These are phyloP conservation scores for Pimpla rufipes DNA, from an alignment of 2,888 invertebrate species.

Conservation along the genomic window DNA sequence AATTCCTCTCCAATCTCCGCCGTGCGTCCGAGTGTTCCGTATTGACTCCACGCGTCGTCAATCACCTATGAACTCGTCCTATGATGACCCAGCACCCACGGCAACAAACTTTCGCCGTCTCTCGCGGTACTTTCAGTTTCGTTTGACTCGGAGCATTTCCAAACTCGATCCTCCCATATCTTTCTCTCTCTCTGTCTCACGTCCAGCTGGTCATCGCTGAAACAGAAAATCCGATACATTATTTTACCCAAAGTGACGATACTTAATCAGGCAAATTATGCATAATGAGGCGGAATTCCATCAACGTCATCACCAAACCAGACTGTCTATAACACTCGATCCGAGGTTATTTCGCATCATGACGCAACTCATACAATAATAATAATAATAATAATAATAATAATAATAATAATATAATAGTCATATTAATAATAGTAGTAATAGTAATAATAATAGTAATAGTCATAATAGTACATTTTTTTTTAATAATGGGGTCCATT, in stretches of 20 bases:
- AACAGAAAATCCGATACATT: not conserved
- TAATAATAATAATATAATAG: too few relatives aligned
- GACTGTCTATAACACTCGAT: conserved; percentile 12
- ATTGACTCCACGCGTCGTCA: conserved; percentile 3
- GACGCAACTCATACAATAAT: conserved; percentile 62
- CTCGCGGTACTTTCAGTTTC: conserved; percentile 59
- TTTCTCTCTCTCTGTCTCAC: not conserved
- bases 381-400: too few relatives aligned
- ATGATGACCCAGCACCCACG: conserved; percentile 38
- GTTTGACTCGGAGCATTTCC: conserved; percentile 25
- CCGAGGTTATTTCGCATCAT: conserved; percentile 53
- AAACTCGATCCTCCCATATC: conserved; percentile 1
- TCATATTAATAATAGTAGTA: too few relatives aligned
- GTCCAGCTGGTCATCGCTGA: not conserved
- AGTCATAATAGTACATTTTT: too few relatives aligned
- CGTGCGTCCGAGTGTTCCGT: not conserved
- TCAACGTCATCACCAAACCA: not conserved
- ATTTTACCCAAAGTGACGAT: not conserved
- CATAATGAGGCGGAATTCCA: not conserved
- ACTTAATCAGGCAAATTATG: not conserved
- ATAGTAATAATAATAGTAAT: too few relatives aligned
- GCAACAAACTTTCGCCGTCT: conserved; percentile 54
- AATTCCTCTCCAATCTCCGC: not conserved
- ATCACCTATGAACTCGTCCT: conserved; percentile 25
- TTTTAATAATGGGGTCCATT: too few relatives aligned